Evolutionary conservation across 2,888 invertebrate species (phyloP).

Genomic region (Tortricodes alternella): DNA sequence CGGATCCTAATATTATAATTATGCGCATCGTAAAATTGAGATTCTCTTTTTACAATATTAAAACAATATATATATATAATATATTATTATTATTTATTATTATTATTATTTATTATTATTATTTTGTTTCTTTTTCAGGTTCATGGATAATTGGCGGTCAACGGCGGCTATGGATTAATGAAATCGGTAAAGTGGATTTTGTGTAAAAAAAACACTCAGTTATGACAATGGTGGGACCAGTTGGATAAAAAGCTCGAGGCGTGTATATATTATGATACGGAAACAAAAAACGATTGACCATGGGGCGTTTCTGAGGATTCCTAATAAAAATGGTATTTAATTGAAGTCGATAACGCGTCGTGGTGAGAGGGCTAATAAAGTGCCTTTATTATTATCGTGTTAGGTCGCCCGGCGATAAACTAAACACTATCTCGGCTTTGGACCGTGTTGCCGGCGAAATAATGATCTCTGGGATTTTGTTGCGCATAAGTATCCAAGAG

Average conservation of each 20-base stretch:
- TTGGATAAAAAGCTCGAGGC: conserved; percentile 48
- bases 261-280: conserved; percentile 52
- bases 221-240: conserved; percentile 38
- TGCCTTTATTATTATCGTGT: conserved; percentile 77
- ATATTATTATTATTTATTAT: too few species aligned
- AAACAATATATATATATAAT: too few species aligned
- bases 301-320: conserved; percentile 69
- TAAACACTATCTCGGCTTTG: conserved; percentile 29
- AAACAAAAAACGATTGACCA: conserved; percentile 58
- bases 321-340: conserved; percentile 82
- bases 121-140: conserved; percentile 58
- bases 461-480: conserved; percentile 47
- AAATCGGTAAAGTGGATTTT: conserved; percentile 50
- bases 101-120: too few species aligned
- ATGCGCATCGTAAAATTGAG: conserved; percentile 36
- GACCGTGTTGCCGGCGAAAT: conserved; percentile 34
- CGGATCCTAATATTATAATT: conserved; percentile 52
- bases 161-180: conserved; percentile 53
- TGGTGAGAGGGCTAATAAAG: conserved; percentile 77
- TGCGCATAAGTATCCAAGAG: conserved; percentile 30
- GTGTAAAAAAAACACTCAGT: conserved; percentile 3
- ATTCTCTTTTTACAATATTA: too few species aligned
- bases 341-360: conserved; percentile 76
- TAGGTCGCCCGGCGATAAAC: conserved; percentile 67
- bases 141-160: conserved; percentile 51